phyloP scores from a whole-genome alignment of 2,113 vertebrate genomes.

The Forbesichthys agassizii region DNA sequence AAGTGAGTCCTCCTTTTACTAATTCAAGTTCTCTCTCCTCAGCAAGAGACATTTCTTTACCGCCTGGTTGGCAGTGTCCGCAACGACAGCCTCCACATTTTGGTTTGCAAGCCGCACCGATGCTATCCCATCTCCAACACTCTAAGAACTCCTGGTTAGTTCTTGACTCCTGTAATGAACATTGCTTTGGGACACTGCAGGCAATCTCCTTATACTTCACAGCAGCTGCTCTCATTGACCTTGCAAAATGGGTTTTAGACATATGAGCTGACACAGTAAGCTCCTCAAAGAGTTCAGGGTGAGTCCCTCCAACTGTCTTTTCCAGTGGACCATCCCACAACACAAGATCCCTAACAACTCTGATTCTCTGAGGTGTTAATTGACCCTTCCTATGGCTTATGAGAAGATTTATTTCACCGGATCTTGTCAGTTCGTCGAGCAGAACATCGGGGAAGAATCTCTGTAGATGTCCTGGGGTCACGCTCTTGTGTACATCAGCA shows the following conservation, averaged over 20 bases:
- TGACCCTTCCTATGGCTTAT: too few relatives aligned
- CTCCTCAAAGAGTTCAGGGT: constrained; percentile 1
- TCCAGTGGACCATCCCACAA: neutral
- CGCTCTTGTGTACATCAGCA: neutral
- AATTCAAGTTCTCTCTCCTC: constrained; percentile 18
- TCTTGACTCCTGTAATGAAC: too few relatives aligned
- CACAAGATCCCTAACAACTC: too few relatives aligned
- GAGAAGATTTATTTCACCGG: too few relatives aligned
- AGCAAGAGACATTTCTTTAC: constrained; percentile 12
- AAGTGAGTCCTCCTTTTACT: constrained; percentile 7
- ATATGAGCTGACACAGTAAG: neutral
- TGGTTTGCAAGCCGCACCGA: neutral
- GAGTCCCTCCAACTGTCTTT: constrained; percentile 6
- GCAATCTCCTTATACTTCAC: too few relatives aligned
- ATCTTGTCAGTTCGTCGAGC: too few relatives aligned
- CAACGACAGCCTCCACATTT: constrained; percentile 3
- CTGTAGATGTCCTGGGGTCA: neutral
- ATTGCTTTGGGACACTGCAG: too few relatives aligned
- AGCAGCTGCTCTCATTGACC: constrained; percentile 9
- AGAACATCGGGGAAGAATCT: neutral
- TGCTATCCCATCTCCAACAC: constrained; percentile 1
- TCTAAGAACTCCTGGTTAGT: neutral
- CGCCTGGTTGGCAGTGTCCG: constrained; percentile 12
- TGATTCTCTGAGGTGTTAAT: too few relatives aligned
- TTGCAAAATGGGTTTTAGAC: constrained; percentile 24